phyloP scores from a whole-genome alignment of 2,797 vertebrate genomes.

The Chelidonichthys spinosus region DNA sequence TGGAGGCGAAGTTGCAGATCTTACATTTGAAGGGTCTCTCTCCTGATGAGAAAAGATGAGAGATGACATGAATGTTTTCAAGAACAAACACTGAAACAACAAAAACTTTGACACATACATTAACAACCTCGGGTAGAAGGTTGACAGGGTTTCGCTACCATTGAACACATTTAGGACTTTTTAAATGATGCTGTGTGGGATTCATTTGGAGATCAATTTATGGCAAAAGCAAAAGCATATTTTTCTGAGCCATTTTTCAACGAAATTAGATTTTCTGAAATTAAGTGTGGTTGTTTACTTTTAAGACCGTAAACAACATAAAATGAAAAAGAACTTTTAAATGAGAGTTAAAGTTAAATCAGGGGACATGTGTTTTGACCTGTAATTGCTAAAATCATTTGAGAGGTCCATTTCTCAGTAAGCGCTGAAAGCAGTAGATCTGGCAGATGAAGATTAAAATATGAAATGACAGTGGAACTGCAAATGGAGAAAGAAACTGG shows the following conservation, averaged over 20 bases:
- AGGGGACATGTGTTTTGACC: not conserved
- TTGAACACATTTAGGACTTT: not conserved
- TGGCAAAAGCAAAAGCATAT: not conserved
- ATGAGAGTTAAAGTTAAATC: not conserved
- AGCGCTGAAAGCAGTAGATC: constrained; percentile 1
- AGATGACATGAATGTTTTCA: not conserved
- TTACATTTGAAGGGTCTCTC: constrained; percentile 98
- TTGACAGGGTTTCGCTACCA: not conserved
- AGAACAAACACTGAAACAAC: not conserved
- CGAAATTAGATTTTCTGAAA: not conserved
- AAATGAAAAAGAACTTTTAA: not conserved
- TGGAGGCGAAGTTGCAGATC: constrained; percentile 97
- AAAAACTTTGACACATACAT: not conserved
- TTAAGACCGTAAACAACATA: not conserved
- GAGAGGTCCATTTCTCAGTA: not conserved
- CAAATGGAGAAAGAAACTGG: not conserved
- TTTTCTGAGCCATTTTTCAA: not conserved
- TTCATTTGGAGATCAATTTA: not conserved
- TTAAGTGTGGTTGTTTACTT: not conserved
- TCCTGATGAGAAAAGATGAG: constrained; percentile 80
- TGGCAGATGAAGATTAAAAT: not conserved
- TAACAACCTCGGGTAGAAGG: not conserved
- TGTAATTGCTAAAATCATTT: not conserved
- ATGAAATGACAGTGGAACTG: not conserved
- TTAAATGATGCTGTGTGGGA: not conserved